phyloP scores from a whole-genome alignment of 1,140 invertebrate genomes.

The Sminthurinus signatus region DNA sequence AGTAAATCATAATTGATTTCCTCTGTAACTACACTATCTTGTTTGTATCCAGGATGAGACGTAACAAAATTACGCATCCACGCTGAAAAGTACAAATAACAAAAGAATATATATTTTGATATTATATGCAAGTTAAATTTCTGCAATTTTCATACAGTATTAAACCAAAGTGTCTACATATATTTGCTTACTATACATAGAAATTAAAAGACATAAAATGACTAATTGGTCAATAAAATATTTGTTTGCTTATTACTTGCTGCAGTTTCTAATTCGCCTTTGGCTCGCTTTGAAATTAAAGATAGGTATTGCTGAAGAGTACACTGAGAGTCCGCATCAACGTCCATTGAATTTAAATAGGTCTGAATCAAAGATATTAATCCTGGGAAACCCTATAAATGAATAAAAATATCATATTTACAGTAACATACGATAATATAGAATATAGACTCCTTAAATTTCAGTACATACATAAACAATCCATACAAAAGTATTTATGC shows the following conservation, averaged over 20 bases:
- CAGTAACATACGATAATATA: neutral
- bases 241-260: too few species aligned
- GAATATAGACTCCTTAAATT: neutral
- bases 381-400: constrained; percentile 87
- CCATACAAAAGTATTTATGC: neutral
- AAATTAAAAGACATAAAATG: too few species aligned
- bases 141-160: too few species aligned
- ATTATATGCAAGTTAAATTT: too few species aligned
- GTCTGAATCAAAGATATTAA: constrained; percentile 87
- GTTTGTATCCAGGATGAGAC: constrained; percentile 80
- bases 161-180: too few species aligned
- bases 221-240: too few species aligned
- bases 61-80: constrained; percentile 87
- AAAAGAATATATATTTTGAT: too few species aligned
- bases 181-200: too few species aligned
- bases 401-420: too few species aligned
- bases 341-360: constrained; percentile 87
- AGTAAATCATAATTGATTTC: constrained; percentile 90
- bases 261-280: constrained; percentile 76
- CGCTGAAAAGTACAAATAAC: too few species aligned
- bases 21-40: constrained; percentile 84
- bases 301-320: constrained; percentile 95
- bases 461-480: too few species aligned
- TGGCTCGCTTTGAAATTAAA: constrained; percentile 83
- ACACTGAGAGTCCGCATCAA: constrained; percentile 84